Evolutionary conservation across 2,888 invertebrate genomes (phyloP).

Genomic region (Pemphredon lugubris): DNA sequence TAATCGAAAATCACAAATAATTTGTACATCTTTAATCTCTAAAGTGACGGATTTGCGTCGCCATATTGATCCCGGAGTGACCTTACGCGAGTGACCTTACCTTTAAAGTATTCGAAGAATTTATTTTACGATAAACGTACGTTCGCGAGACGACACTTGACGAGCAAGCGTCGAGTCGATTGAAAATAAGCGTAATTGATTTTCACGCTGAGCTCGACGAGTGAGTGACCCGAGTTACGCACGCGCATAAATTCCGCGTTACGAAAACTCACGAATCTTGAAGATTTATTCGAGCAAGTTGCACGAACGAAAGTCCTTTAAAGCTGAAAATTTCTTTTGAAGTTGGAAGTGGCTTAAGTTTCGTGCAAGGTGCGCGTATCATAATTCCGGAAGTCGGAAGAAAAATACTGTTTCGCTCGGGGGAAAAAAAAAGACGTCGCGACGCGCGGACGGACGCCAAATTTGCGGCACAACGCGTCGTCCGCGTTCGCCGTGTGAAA

Average conservation of each 20-base stretch:
- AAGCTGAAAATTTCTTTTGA: conserved; percentile 28
- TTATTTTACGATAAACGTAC: no score
- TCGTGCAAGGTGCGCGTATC: conserved; percentile 28
- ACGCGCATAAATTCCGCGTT: neutral
- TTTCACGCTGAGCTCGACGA: no score
- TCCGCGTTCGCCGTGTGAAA: neutral
- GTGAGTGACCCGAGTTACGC: no score
- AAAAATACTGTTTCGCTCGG: conserved; percentile 17
- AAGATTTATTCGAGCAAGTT: neutral
- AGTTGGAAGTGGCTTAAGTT: conserved; percentile 29
- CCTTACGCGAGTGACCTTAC: no score
- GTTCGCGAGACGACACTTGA: no score
- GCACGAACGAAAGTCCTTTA: conserved; percentile 11
- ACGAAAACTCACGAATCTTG: neutral
- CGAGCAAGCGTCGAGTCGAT: no score
- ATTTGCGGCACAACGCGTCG: conserved; percentile 16
- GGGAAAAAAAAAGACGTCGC: conserved; percentile 16
- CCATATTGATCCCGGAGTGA: no score
- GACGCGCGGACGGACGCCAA: conserved; percentile 19
- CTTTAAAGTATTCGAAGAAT: no score
- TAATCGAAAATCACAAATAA: no score
- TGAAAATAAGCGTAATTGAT: no score
- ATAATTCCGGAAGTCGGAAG: conserved; percentile 21
- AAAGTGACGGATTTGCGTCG: no score
- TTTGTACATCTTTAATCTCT: no score